These are phyloP conservation scores for Epinotia brunnichana DNA, from an alignment of 2,888 invertebrate species.

Conservation along the genomic window DNA sequence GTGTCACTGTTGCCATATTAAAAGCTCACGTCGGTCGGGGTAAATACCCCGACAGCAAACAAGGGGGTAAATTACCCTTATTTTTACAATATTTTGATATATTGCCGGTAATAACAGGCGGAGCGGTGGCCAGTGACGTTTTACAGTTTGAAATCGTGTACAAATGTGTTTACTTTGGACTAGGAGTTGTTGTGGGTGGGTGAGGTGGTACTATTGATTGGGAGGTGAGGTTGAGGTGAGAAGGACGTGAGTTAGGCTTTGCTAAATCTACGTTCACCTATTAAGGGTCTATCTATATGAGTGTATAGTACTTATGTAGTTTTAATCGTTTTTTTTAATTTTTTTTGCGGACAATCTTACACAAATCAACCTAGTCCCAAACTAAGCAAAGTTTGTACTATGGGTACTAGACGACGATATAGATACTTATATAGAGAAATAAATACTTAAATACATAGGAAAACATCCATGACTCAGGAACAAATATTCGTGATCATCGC, in stretches of 20 bases:
- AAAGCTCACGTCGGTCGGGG: slow-evolving; percentile 48
- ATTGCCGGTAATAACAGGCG: slow-evolving; percentile 78
- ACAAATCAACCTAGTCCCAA: too few relatives aligned
- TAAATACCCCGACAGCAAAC: slow-evolving; percentile 61
- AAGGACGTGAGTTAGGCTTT: not conserved
- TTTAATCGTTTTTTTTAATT: too few relatives aligned
- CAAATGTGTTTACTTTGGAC: slow-evolving; percentile 67
- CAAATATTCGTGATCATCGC: too few relatives aligned
- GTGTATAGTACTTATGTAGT: too few relatives aligned
- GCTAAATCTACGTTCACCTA: too few relatives aligned
- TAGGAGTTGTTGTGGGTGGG: slow-evolving; percentile 60
- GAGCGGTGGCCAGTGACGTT: slow-evolving; percentile 59
- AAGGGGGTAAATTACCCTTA: slow-evolving; percentile 71
- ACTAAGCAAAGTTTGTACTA: too few relatives aligned
- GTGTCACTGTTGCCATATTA: slow-evolving; percentile 48
- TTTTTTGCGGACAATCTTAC: too few relatives aligned
- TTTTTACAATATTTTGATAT: slow-evolving; percentile 80
- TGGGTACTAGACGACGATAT: too few relatives aligned
- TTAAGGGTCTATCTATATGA: too few relatives aligned
- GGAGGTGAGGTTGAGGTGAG: not conserved
- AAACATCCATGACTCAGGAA: too few relatives aligned
- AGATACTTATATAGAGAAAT: too few relatives aligned
- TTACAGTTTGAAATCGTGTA: slow-evolving; percentile 75
- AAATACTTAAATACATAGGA: too few relatives aligned
- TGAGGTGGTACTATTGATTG: slow-evolving; percentile 20